Evolutionary conservation across 2,113 vertebrate species (phyloP), one percentile per base, ranked within the genome.

Genomic region (Rhombomys opimus): DNA sequence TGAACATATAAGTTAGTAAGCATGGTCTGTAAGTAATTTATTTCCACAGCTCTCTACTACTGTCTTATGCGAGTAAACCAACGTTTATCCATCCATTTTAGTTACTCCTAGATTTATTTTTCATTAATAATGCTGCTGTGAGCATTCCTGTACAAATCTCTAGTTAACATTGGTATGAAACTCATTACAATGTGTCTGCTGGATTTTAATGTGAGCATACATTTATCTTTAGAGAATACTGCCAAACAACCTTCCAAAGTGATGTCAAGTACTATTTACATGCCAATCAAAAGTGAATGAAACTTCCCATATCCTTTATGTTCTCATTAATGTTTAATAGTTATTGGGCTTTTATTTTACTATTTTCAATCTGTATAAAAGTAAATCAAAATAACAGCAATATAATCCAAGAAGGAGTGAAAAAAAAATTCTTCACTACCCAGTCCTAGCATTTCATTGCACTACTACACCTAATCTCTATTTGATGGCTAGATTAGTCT

Each of bases 241-340:
- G 12, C 2, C 52, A 82, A 89, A 77, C 0, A 35, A 41, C 81
- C 87, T 96, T 88, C 70, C n/a, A 88, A 50, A 90, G n/a, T 91
- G 35, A 18, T 68, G 59, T 20, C 59, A 91, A 7, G 25, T n/a
- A 20, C 54, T 68, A 91, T 67, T 82, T 70, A 59, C 61, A 17
- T 72, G 2, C 27, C 86, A 86, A 70, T 4, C 22, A 91, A 25
- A 27, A 41, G 30, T 46, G 4, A 81, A 57, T 38, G 25, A 59
- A 18, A 18, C 8, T 65, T 46, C 46, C 18, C 1, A 4, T 82
- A 13, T 86, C 8, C n/a, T 61, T 27, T 46, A 95, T 3, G 57
- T 50, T 12, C 4, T 94, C 84, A 8, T 22, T 76, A 41, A 89
- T 92, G n/a, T 35, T 91, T 90, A 82, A 91, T 93, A 82, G 61